Base-by-base conservation (phyloP, 2,797 vertebrate genomes). In the Centroberyx gerrardi region DNA sequence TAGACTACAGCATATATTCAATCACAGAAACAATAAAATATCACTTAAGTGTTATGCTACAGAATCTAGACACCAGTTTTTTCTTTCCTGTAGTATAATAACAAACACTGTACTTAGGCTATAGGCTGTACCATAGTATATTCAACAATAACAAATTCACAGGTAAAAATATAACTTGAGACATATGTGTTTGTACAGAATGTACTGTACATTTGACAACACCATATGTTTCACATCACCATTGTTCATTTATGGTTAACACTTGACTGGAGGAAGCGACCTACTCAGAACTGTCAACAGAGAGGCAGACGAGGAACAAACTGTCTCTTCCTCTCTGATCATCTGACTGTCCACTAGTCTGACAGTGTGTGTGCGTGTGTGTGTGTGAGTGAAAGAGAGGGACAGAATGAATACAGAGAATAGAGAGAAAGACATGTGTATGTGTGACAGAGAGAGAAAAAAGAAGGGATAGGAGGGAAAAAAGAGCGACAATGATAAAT, bases 291-390 rank as follows among this genome's bases (percentile, higher is more conserved):
- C 0, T 15, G 71, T 79, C 84, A 64, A 9, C 66, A 46, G 28
- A n/a, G 78, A 82, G 76, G 78, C 75, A 36, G 81, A 76, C 62
- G 3, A 62, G 81, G 70, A 52, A 84, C 60, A 60, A 80, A 83
- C 56, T 4, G 68, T 51, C 56, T 51, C 67, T 80, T 85, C 78
- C 82, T 74, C 60, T 75, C 36, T 51, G 62, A 64, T 72, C 75
- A 22, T 76, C 67, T 22, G 22, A 58, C 61, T 40, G 38, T 2
- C 10, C 8, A 3, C 10, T 42, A 3, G 40, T 42, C 40, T 10
- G 40, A 22, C 4, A 38, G 18, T 29, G 1, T 8, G 31, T 68
- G 27, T 53, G 31, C 52, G 40, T 65, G 58, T 80, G 46, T 76
- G 40, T 48, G 54, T 66, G 56, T 33, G 28, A 27, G 22, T 28